Evolutionary conservation across 2,797 vertebrate genomes (phyloP).

Genomic region (Bucorvus abyssinicus): DNA sequence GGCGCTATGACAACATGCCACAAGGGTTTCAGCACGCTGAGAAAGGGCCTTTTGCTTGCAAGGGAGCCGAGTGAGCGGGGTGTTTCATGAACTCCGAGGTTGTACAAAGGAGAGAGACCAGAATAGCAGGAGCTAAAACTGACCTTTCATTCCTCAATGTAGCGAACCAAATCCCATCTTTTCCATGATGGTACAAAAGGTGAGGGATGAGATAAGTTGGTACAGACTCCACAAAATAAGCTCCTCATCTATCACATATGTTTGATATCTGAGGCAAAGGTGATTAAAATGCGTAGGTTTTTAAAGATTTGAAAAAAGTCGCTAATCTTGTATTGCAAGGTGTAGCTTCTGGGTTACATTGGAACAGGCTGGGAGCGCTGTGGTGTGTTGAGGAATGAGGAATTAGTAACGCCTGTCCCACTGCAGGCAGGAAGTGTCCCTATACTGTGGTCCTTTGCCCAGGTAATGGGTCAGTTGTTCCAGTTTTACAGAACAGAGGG

Average conservation of each 20-base stretch:
- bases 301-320: not conserved
- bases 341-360: not conserved
- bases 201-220: not conserved
- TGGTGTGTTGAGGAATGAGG: accelerated
- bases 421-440: not conserved
- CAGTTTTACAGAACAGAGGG: not conserved
- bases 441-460: not conserved
- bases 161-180: not conserved
- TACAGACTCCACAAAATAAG: not conserved
- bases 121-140: not conserved
- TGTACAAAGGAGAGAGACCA: not conserved
- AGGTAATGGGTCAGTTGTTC: not conserved
- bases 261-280: not conserved
- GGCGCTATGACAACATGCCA: accelerated
- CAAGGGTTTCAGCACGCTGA: not conserved
- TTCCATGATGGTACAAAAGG: not conserved
- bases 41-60: not conserved
- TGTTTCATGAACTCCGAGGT: not conserved
- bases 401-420: accelerated
- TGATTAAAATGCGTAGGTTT: not conserved
- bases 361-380: not conserved
- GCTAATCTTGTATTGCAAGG: not conserved
- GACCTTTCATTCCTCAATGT: accelerated
- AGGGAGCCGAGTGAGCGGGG: not conserved
- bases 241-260: accelerated